Percentiles rank a stretch among this genome's conserved stretches.
Evolutionary conservation across 2,888 invertebrate genomes (phyloP).

Genomic region (Tachina fera): DNA sequence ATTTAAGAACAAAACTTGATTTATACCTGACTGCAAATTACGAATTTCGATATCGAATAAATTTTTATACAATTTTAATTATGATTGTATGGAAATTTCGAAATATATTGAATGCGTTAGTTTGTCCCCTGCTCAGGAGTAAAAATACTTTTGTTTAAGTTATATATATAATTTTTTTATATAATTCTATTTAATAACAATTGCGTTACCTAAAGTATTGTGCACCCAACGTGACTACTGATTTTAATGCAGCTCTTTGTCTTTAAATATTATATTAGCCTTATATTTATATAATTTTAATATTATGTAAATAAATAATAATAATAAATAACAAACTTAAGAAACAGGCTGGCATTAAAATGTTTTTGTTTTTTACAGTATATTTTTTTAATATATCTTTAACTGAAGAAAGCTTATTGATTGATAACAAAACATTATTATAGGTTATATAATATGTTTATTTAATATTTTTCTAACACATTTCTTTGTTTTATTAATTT

Average conservation of each 20-base stretch:
- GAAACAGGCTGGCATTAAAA: background rate
- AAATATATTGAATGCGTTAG: no score
- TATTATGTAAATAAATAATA: background rate
- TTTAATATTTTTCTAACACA: background rate
- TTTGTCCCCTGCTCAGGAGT: no score
- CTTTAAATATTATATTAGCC: no score
- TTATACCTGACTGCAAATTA: background rate
- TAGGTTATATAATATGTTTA: conserved; percentile 42
- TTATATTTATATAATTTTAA: no score
- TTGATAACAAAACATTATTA: conserved; percentile 24
- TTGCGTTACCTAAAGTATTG: background rate
- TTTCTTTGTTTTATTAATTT: background rate
- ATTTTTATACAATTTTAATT: background rate
- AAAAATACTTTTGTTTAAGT: background rate
- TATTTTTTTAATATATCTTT: background rate
- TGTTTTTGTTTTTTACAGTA: background rate
- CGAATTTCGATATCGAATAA: background rate
- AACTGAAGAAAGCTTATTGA: conserved; percentile 49
- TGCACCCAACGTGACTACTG: background rate
- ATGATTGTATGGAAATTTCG: background rate
- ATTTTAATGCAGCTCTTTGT: no score
- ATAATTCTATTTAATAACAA: background rate
- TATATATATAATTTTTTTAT: no score
- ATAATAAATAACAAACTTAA: background rate
- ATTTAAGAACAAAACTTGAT: conserved; percentile 35